Base-by-base conservation (phyloP, 92 coral and sea anemone genomes). In the Chrysogorgia sp. region DNA sequence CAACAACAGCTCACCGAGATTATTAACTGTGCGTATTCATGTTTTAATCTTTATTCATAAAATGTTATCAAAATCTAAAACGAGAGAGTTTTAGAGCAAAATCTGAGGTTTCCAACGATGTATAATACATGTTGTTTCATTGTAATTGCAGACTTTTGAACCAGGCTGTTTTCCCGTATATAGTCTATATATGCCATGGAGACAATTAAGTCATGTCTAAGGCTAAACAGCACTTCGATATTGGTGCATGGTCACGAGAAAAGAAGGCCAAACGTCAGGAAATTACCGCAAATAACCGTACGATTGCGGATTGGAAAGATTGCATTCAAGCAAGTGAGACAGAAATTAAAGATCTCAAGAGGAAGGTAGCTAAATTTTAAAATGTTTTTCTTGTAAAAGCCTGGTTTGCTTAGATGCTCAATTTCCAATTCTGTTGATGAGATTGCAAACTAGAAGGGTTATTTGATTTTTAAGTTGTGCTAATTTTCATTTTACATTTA, bases 161-260 rank as follows among this genome's bases (percentile, higher is more conserved):
- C 66, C 66, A 59, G 66, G 66, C 66, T 59, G 66, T 59, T 59
- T 59, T 21, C 33, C 34, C 31, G 66, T 28, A 59, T n/a, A 4
- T 59, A 59, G 50, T 43, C 50, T 43, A 17, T 17, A 8, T 43
- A 17, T 28, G 66, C 29, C 31, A 59, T 59, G 15, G 66, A 21
- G 66, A 59, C 34, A 21, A 25, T 28, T 59, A 25, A 59, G 66
- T 28, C 30, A 59, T 59, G 66, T 15, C 66, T 21, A 25, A 59
- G 29, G 33, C 66, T 59, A 59, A 59, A 59, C 66, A 59, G 66
- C 66, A 59, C 17, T 59, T 59, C 66, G 66, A 59, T 59, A 59
- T 21, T 59, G 66, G 66, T 59, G 66, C 66, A 33, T 59, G 66
- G 66, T 59, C 66, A 3, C 2, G 34, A 59, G 66, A 59, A 28